phyloP scores from a whole-genome alignment of 2,113 vertebrate genomes.

The Harpagus bidentatus region DNA sequence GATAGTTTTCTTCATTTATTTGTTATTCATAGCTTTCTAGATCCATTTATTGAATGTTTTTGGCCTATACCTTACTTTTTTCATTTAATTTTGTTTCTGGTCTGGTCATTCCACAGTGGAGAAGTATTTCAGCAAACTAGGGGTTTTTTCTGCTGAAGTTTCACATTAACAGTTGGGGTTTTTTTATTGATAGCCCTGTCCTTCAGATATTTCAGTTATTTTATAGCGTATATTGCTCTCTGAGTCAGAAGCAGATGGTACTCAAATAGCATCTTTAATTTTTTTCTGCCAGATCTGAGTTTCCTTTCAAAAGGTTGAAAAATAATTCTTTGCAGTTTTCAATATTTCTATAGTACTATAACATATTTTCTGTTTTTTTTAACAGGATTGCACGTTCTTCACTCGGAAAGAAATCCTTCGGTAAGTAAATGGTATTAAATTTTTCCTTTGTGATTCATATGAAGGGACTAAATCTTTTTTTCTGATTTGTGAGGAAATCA shows the following conservation, averaged over 20 bases:
- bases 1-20: background rate
- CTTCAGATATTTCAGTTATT: background rate
- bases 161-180: background rate
- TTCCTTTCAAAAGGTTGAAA: background rate
- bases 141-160: background rate
- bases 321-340: background rate
- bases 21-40: background rate
- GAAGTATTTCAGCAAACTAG: background rate
- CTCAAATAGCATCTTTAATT: background rate
- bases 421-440: constrained; percentile 75
- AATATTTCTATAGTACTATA: background rate
- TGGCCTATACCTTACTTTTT: background rate
- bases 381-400: constrained; percentile 96
- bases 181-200: background rate
- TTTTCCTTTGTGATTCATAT: background rate
- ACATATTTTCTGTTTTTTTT: constrained; percentile 28
- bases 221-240: background rate
- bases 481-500: background rate
- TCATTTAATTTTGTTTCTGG: background rate
- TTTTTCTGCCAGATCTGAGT: background rate
- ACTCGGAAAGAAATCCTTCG: constrained; percentile 97
- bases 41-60: background rate
- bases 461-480: background rate
- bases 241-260: background rate
- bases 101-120: background rate